Percentiles rank a stretch among this genome's conserved stretches.
phyloP scores from a whole-genome alignment of 2,888 invertebrate genomes.

The Ophion ellenae region DNA sequence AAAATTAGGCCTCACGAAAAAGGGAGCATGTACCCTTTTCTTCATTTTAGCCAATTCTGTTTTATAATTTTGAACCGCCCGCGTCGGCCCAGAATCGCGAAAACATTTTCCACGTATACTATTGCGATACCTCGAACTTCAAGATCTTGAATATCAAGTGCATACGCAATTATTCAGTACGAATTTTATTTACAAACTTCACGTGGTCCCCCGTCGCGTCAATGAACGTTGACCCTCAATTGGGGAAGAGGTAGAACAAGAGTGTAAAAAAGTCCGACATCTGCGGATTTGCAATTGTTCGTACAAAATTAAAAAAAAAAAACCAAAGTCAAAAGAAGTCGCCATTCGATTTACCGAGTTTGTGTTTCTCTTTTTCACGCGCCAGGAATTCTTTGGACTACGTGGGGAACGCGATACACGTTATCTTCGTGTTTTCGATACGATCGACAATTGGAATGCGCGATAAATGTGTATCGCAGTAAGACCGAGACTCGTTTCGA shows the following conservation, averaged over 20 bases:
- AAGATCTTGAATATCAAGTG: neutral
- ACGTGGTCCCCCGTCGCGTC: constrained; percentile 10
- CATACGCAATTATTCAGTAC: constrained; percentile 14
- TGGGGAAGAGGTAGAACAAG: constrained; percentile 45
- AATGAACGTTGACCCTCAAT: constrained; percentile 6
- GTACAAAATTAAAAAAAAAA: constrained; percentile 2
- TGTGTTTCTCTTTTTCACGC: neutral
- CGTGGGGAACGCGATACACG: neutral
- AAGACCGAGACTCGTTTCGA: neutral
- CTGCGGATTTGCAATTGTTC: neutral
- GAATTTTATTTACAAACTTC: constrained; percentile 56
- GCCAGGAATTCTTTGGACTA: neutral
- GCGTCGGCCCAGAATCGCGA: neutral
- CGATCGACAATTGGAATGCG: neutral
- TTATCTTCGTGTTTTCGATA: constrained; percentile 6
- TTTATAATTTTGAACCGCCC: neutral
- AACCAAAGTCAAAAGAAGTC: constrained; percentile 14
- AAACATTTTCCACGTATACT: neutral
- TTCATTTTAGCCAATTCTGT: neutral
- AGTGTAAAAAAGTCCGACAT: constrained; percentile 36
- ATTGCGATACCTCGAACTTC: neutral
- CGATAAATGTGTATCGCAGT: neutral
- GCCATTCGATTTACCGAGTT: neutral
- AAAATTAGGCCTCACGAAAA: neutral
- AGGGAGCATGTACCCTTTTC: neutral